These are phyloP conservation scores for Orthosia incerta DNA, from an alignment of 2,888 invertebrate species.

Conservation along the genomic window DNA sequence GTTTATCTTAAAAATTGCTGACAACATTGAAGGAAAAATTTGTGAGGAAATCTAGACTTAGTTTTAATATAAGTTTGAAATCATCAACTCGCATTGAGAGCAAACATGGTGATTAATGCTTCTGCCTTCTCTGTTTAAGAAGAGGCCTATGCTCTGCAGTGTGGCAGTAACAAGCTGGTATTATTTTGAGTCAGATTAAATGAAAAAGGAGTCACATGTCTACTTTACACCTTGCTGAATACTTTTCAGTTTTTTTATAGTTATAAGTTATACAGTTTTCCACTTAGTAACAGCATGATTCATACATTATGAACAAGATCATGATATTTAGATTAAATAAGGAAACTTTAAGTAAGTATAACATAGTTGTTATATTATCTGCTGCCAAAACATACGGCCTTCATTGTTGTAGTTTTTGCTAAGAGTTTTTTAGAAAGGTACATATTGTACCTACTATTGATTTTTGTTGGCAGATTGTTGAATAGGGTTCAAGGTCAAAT, in stretches of 20 bases:
- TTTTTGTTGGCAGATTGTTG: slow-evolving; percentile 37
- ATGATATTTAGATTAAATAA: slow-evolving; percentile 45
- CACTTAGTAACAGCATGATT: slow-evolving; percentile 31
- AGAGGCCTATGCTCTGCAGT: too few relatives aligned
- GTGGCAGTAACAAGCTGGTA: too few relatives aligned
- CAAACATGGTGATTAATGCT: too few relatives aligned
- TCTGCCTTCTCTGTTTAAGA: too few relatives aligned
- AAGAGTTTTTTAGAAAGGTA: slow-evolving; percentile 52
- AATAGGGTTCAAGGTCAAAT: slow-evolving; percentile 52
- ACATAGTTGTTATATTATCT: slow-evolving; percentile 28
- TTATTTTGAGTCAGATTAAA: background rate
- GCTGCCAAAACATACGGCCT: slow-evolving; percentile 46
- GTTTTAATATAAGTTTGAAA: too few relatives aligned
- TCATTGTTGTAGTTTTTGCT: slow-evolving; percentile 54
- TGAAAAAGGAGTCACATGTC: background rate
- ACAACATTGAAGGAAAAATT: too few relatives aligned
- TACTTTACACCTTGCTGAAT: slow-evolving; percentile 2
- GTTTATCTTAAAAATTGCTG: too few relatives aligned
- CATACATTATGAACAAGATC: slow-evolving; percentile 2
- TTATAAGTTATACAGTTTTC: background rate
- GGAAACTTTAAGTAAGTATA: slow-evolving; percentile 31
- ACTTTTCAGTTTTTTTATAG: background rate
- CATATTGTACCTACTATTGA: slow-evolving; percentile 31
- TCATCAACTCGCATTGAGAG: too few relatives aligned
- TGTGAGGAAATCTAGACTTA: too few relatives aligned